Conservation (phyloP, 2,797 vertebrate genomes). For the Malurus splendens region DNA sequence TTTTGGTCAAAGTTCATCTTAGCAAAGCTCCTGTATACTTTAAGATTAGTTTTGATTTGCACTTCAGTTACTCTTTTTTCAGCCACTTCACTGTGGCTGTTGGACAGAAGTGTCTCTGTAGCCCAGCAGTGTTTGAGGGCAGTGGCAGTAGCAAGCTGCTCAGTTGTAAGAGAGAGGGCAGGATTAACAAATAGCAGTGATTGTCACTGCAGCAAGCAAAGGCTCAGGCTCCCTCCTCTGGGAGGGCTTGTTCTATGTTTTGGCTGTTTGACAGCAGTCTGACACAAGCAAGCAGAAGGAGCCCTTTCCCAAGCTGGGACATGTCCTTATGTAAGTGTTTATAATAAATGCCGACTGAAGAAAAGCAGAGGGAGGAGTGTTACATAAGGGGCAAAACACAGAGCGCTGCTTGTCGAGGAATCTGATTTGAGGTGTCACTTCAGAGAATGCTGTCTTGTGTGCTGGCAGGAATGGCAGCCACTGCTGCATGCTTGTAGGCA, state of each 20-base stretch:
- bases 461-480: not conserved
- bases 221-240: slow-evolving; percentile 18
- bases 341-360: slow-evolving; percentile 31
- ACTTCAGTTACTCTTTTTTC: not conserved
- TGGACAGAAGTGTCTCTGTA: not conserved
- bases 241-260: slow-evolving; percentile 25
- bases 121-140: not conserved
- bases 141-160: not conserved
- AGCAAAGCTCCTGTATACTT: not conserved
- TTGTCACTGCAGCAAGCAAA: not conserved
- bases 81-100: not conserved
- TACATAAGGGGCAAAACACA: slow-evolving; percentile 47
- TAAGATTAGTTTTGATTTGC: not conserved
- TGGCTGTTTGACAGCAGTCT: slow-evolving; percentile 50
- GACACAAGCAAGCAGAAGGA: slow-evolving; percentile 46
- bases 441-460: slow-evolving; percentile 3
- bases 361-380: slow-evolving; percentile 32
- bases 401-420: slow-evolving; percentile 22
- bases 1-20: not conserved
- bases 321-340: slow-evolving; percentile 55
- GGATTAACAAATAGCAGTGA: not conserved
- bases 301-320: slow-evolving; percentile 54
- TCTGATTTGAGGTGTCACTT: slow-evolving; percentile 9
- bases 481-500: not conserved
- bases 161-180: not conserved